Conservation (phyloP, 2,113 vertebrate genomes). For the Callipepla californica region DNA sequence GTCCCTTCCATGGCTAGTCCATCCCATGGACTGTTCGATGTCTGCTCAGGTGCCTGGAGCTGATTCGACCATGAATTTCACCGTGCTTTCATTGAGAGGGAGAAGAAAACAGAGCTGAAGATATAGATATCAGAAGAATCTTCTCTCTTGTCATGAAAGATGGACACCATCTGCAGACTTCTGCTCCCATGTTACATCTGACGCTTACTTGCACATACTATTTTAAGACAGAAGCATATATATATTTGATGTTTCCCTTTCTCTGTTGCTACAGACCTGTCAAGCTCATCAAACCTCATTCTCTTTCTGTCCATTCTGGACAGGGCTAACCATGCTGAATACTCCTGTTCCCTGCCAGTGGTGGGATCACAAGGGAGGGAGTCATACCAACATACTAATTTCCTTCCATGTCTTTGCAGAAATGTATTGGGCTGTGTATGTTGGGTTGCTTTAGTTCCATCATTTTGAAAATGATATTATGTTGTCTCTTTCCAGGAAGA, state of each 20-base stretch:
- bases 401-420: neutral
- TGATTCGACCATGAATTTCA: neutral
- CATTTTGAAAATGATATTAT: neutral
- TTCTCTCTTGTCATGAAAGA: neutral
- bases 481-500: neutral
- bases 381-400: neutral
- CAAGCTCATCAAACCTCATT: neutral
- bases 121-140: neutral
- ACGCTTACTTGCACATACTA: neutral
- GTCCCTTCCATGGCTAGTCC: no score
- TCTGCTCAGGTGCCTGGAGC: fast-evolving
- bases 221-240: neutral
- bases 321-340: neutral
- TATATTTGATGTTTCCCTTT: neutral
- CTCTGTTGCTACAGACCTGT: fast-evolving
- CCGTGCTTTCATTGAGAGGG: neutral
- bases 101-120: neutral
- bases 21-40: neutral
- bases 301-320: neutral
- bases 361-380: neutral
- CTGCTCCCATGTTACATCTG: neutral
- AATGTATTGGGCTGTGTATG: neutral
- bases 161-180: neutral
- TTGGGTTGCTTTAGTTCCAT: neutral
- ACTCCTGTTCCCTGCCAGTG: neutral